Conservation (phyloP, 64 coral and sea anemone species). For the Dendrophyllia cribrosa region DNA sequence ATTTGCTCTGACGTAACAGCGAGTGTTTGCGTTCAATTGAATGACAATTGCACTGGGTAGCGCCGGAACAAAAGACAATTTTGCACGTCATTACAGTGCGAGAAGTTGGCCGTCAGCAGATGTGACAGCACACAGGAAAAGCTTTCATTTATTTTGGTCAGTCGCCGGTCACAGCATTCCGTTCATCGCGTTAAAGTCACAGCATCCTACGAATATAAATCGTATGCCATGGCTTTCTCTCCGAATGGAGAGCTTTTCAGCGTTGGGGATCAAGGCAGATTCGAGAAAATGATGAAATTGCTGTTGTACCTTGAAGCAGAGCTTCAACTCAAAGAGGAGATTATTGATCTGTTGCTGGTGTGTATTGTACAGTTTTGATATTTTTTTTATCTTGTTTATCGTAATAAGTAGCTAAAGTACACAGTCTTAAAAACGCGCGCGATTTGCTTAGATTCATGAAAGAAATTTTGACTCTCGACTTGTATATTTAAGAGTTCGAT, state of each 20-base stretch:
- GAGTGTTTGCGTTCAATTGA: constrained; percentile 35
- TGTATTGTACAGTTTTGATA: constrained; percentile 49
- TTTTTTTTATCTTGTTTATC: constrained; percentile 32
- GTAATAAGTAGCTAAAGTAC: constrained; percentile 15
- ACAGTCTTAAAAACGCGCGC: not conserved
- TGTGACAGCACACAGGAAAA: constrained; percentile 32
- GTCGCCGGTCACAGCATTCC: not conserved
- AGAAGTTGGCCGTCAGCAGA: constrained; percentile 38
- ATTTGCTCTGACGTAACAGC: constrained; percentile 22
- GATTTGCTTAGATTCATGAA: not conserved
- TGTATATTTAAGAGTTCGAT: not conserved
- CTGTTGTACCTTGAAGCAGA: constrained; percentile 69
- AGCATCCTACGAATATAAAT: not conserved
- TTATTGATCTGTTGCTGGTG: constrained; percentile 73
- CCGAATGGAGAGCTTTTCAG: not conserved
- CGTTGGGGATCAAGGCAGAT: constrained; percentile 18
- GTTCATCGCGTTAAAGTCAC: not conserved
- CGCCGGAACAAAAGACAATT: constrained; percentile 36
- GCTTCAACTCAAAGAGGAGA: constrained; percentile 75
- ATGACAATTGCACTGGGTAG: constrained; percentile 6
- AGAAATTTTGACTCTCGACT: not conserved
- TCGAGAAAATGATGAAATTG: constrained; percentile 79
- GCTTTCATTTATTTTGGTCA: constrained; percentile 30
- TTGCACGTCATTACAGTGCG: constrained; percentile 45
- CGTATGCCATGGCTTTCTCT: constrained; percentile 27